phyloP scores from a whole-genome alignment of 1,140 invertebrate species.

The Parapsyche elsis region DNA sequence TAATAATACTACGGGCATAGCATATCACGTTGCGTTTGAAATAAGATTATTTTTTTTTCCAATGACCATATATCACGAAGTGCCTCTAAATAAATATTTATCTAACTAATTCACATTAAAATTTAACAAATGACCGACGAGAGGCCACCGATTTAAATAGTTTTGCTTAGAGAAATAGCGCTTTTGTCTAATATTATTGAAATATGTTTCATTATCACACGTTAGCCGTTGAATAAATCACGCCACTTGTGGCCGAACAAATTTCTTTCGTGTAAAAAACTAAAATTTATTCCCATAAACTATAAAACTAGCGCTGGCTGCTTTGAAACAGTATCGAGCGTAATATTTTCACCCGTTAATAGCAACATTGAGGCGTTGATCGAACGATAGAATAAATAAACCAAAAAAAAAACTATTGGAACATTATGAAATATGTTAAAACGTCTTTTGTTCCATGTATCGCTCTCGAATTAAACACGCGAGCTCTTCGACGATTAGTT shows the following conservation, averaged over 20 bases:
- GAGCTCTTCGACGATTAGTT: background rate
- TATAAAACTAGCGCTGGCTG: background rate
- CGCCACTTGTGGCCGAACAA: slow-evolving; percentile 48
- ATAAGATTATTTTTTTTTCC: background rate
- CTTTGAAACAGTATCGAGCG: background rate
- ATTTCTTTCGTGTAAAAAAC: background rate
- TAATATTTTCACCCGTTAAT: background rate
- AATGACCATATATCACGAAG: slow-evolving; percentile 43
- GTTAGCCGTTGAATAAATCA: slow-evolving; percentile 54
- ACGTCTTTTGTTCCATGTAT: background rate
- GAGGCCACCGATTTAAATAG: slow-evolving; percentile 4
- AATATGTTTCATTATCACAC: slow-evolving; percentile 55
- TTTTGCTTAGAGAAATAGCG: background rate
- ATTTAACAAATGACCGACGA: slow-evolving; percentile 8
- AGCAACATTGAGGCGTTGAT: too few species aligned
- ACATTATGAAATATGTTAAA: slow-evolving; percentile 2
- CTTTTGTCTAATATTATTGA: slow-evolving; percentile 28
- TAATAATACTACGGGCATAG: background rate
- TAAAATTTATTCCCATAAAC: background rate
- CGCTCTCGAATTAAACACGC: background rate
- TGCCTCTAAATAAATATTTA: slow-evolving; percentile 46
- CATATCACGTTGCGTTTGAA: background rate
- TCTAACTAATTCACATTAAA: slow-evolving; percentile 46
- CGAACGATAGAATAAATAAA: background rate
- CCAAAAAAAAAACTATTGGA: background rate